Evolutionary conservation across 2,113 vertebrate genomes (phyloP), one percentile per base, ranked within the genome.

Genomic region (Callospermophilus lateralis): DNA sequence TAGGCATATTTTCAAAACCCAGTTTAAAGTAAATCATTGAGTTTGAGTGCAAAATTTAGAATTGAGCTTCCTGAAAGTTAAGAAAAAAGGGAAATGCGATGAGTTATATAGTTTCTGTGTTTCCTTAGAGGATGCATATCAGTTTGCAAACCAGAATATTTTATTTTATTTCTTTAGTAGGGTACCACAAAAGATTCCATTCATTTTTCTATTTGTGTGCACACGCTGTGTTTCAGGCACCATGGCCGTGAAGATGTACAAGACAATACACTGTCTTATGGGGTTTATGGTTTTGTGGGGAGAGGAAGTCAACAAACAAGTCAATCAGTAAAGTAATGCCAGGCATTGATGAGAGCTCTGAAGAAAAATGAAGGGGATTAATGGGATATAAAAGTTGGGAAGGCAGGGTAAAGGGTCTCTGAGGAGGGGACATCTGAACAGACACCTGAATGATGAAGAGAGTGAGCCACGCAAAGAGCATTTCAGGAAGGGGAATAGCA

Each of bases 51-150:
- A 94, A 86, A 77, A 74, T 80, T 90, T 39, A 93, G 81, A 93
- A 80, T 32, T 86, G 30, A 39, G 37, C 51, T 96, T 90, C 55
- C 26, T 94, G 37, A 42, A 93, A 85, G 37, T 80, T 90, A 90
- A 85, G 51, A 63, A 84, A 63, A 73, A 70, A 42, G 4, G 51
- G 61, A 72, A 93, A 72, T 19, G 51, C 37, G 48, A 58, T 93
- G 32, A 84, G 48, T 84, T 61, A 63, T 34, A 30, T 61, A 89
- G 22, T 89, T 93, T 92, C 37, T 24, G 26, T 88, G 48, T 89
- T 37, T 91, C 16, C 32, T 63, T 81, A 90, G 48, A 76, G 22
- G 39, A 22, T 73, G 72, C 9, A 26, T 81, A 39, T 28, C 58
- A 76, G 28, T 58, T 73, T 93, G 48, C 76, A 73, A 80, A 73